Base-by-base conservation (phyloP, 1,140 invertebrate species). In the Drosophila lacteicornis region DNA sequence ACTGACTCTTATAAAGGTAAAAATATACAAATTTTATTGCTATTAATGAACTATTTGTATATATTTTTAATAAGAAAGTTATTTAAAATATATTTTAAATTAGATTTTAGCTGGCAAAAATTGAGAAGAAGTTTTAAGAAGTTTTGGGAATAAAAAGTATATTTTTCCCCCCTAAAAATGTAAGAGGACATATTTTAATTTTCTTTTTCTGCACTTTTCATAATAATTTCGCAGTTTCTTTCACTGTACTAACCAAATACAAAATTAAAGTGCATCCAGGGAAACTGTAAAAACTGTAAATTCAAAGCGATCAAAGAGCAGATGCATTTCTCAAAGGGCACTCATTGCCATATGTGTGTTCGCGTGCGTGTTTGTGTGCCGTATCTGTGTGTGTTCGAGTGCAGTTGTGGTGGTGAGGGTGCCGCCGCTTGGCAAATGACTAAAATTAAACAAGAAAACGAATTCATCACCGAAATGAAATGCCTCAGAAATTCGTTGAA, bases 361-460 rank as follows among this genome's bases (percentile, higher is more conserved):
- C 46, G 30, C 40, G 40, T 76, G 47, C 57, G 50, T 65, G 47
- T 50, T 42, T 45, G 27, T 55, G 45, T 42, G 43, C 43, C 55
- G 53, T 56, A 49, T 49, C 30, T 59, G 49, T 59, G 53, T 59
- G 53, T 59, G 46, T 58, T 27, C 49, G 19, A 61, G 63, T 71
- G 43, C 46, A 51, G 15, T 58, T 13, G 70, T 61, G 22, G 22
- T 22, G 53, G 61, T 50, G 69, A 86, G 83, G 83, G 60, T 84
- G 73, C 53, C 12, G 51, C 30, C 51, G 51, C 79, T 38, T 19
- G 74, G 69, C 60, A 88, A 86, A 86, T 86, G 84, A 87, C 83
- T 88, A 83, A 83, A 87, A 87, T 87, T 80, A 80, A 83, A 88
- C 63, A 87, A 80, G 76, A 88, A 88, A 87, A 80, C 80, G 76